Percentiles rank a stretch among this genome's conserved stretches.
Evolutionary conservation across 2,797 vertebrate species (phyloP).

Genomic region (Chaetophractus vellerosus): DNA sequence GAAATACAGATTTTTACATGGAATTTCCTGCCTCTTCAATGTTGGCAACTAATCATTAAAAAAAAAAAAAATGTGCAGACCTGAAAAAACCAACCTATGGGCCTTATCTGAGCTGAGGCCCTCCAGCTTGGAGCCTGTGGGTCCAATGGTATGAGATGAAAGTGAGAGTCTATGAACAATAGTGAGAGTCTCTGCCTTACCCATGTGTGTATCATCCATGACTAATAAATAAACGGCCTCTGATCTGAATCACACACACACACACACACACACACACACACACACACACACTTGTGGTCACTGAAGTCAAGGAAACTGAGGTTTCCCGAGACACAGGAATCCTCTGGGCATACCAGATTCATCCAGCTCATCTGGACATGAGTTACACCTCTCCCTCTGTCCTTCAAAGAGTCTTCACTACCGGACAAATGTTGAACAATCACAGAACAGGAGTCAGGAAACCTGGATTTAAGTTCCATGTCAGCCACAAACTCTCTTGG

Average conservation of each 20-base stretch:
- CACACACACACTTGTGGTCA: neutral
- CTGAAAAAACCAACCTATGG: neutral
- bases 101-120: neutral
- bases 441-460: neutral
- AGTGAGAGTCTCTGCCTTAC: neutral
- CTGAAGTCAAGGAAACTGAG: neutral
- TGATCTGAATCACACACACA: neutral
- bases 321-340: neutral
- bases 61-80: neutral
- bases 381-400: neutral
- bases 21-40: constrained; percentile 49
- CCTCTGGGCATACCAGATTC: neutral
- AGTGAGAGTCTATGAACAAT: neutral
- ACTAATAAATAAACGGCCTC: neutral
- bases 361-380: neutral
- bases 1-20: neutral
- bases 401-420: neutral
- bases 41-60: neutral
- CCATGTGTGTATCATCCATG: neutral
- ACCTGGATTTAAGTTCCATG: neutral
- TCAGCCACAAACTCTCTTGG: constrained; percentile 38
- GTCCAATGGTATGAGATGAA: neutral
- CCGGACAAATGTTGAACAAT: neutral
- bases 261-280: neutral
- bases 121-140: neutral